Evolutionary conservation across 2,797 vertebrate species (phyloP).

Genomic region (Taeniopygia guttata): DNA sequence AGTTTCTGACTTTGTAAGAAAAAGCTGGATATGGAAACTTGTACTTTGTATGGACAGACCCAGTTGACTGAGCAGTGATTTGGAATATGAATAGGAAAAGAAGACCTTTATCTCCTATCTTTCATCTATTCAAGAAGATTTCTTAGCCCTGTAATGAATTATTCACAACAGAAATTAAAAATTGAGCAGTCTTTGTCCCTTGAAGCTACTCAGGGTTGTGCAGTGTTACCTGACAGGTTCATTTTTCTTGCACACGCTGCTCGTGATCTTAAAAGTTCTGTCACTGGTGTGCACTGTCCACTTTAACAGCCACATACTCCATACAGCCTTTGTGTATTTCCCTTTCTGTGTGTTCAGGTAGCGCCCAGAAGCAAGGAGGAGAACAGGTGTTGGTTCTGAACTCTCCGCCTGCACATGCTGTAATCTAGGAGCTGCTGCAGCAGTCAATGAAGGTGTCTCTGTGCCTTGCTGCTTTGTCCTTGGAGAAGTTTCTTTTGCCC

Average conservation of each 20-base stretch:
- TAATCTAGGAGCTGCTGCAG: not conserved
- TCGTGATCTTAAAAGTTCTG: not conserved
- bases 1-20: not conserved
- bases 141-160: conserved; percentile 3
- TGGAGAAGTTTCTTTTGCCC: not conserved
- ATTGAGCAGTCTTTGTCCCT: conserved; percentile 4
- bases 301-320: not conserved
- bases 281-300: not conserved
- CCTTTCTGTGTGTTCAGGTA: not conserved
- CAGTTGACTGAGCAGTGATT: not conserved
- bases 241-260: conserved; percentile 23
- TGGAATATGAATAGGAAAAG: not conserved
- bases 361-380: not conserved
- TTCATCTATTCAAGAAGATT: conserved; percentile 22
- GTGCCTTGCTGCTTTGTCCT: not conserved
- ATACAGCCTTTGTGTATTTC: not conserved
- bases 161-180: conserved; percentile 33
- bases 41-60: not conserved
- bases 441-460: not conserved
- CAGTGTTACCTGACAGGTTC: conserved; percentile 19
- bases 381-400: not conserved
- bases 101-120: conserved; percentile 1
- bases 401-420: not conserved
- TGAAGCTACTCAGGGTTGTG: not conserved
- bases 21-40: not conserved